Percentiles rank a stretch among this genome's conserved stretches.
phyloP scores from a whole-genome alignment of 2,888 invertebrate genomes.

The Mythimna impura region DNA sequence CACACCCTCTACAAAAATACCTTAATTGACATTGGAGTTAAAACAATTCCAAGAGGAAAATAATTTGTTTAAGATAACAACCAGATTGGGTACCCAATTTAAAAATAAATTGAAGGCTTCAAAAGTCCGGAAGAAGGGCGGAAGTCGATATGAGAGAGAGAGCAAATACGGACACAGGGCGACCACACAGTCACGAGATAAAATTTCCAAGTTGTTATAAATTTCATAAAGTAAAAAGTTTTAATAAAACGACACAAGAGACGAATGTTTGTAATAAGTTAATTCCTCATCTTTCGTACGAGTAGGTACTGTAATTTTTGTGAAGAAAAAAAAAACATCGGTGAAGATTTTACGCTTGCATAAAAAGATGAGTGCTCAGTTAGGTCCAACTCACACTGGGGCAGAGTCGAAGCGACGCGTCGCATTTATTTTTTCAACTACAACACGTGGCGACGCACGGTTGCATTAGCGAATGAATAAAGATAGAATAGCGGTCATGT shows the following conservation, averaged over 20 bases:
- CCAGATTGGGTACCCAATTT: constrained; percentile 38
- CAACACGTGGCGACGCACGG: too few species aligned
- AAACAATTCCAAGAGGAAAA: constrained; percentile 31
- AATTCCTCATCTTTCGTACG: constrained; percentile 71
- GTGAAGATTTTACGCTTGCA: constrained; percentile 57
- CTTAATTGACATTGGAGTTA: constrained; percentile 13
- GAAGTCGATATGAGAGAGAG: constrained; percentile 45
- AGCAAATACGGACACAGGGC: constrained; percentile 58
- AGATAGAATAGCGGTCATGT: too few species aligned
- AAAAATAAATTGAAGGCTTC: constrained; percentile 52
- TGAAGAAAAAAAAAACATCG: constrained; percentile 61
- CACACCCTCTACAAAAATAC: not conserved
- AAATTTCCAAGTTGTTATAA: constrained; percentile 72
- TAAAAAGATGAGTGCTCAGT: constrained; percentile 48
- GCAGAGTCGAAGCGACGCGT: too few species aligned
- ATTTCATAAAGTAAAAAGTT: constrained; percentile 70
- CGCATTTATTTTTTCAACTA: too few species aligned
- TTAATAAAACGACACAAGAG: constrained; percentile 70
- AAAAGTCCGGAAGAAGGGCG: constrained; percentile 30
- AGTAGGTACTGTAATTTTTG: constrained; percentile 63
- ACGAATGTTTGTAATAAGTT: constrained; percentile 75
- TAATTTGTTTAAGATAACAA: constrained; percentile 44
- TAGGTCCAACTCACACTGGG: too few species aligned
- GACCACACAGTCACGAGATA: constrained; percentile 62
- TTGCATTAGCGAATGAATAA: too few species aligned